phyloP scores from a whole-genome alignment of 2,797 vertebrate species.

The Kryptopterus vitreolus region DNA sequence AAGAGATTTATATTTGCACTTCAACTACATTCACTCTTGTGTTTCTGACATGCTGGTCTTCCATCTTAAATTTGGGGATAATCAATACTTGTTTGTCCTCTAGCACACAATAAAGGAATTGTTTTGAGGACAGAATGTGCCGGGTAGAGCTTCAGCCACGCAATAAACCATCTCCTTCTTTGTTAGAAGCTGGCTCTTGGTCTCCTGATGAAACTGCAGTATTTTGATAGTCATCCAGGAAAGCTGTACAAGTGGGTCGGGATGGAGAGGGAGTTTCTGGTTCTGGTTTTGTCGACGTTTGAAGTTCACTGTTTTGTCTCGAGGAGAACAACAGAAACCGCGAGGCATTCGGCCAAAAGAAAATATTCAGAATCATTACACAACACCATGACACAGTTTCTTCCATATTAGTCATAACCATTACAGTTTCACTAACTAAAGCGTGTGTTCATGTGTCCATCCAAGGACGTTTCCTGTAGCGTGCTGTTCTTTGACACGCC shows the following conservation, averaged over 20 bases:
- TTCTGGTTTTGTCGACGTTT: neutral
- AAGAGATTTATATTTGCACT: no score
- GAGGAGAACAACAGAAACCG: neutral
- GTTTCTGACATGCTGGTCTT: neutral
- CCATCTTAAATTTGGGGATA: neutral
- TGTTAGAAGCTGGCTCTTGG: neutral
- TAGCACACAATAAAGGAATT: neutral
- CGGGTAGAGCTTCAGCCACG: neutral
- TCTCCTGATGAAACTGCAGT: neutral
- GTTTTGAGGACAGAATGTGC: neutral
- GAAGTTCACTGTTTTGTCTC: neutral
- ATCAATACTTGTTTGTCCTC: neutral
- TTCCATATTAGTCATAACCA: slow-evolving; percentile 24
- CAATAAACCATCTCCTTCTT: neutral
- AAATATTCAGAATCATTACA: slow-evolving; percentile 12
- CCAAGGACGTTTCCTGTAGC: neutral
- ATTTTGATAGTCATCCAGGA: neutral
- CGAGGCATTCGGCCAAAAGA: slow-evolving; percentile 8
- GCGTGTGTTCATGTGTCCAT: neutral
- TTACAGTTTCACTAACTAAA: neutral
- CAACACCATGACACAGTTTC: neutral
- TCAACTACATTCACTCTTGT: no score
- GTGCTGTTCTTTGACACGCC: neutral
- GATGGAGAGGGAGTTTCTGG: neutral
- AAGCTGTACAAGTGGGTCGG: neutral